Conservation (phyloP, 2,113 vertebrate genomes). For the Notothenia coriiceps region DNA sequence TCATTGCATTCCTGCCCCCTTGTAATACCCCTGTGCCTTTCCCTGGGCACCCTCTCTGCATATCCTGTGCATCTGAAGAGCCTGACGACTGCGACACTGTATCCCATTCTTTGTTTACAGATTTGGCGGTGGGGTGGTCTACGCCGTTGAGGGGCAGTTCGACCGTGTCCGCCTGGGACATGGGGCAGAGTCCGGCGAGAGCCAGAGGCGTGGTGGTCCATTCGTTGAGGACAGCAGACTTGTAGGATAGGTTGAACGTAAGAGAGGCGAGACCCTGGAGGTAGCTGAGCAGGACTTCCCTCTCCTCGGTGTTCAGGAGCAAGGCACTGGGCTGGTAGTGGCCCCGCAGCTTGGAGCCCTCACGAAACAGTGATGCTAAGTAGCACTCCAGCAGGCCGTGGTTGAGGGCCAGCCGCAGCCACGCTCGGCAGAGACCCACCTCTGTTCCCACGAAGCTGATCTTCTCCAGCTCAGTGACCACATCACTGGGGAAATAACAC, state of each 20-base stretch:
- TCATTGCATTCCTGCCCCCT: slow-evolving; percentile 76
- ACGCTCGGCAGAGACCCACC: slow-evolving; percentile 93
- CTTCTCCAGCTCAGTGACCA: slow-evolving; percentile 89
- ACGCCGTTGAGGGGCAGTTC: slow-evolving; percentile 63
- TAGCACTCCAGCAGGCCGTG: slow-evolving; percentile 95
- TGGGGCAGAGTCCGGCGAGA: slow-evolving; percentile 89
- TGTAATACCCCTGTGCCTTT: slow-evolving; percentile 56
- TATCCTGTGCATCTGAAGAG: slow-evolving; percentile 83
- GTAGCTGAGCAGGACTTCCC: slow-evolving; percentile 94
- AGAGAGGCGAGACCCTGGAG: slow-evolving; percentile 93
- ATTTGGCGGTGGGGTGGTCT: slow-evolving; percentile 54
- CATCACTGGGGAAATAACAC: slow-evolving; percentile 82
- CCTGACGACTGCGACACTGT: slow-evolving; percentile 89
- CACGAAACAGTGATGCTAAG: slow-evolving; percentile 89
- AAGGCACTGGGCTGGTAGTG: slow-evolving; percentile 91
- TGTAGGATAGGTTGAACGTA: slow-evolving; percentile 93
- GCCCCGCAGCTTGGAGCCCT: slow-evolving; percentile 84
- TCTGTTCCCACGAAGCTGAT: slow-evolving; percentile 91
- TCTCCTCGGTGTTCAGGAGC: slow-evolving; percentile 91
- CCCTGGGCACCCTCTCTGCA: slow-evolving; percentile 68
- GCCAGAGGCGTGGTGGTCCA: slow-evolving; percentile 94
- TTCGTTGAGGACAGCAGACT: slow-evolving; percentile 93
- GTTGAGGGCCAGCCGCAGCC: slow-evolving; percentile 94
- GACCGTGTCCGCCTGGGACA: slow-evolving; percentile 71
- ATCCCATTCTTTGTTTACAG: slow-evolving; percentile 85